Evolutionary conservation across 2,888 invertebrate species (phyloP).

Genomic region (Heliconius hortense): DNA sequence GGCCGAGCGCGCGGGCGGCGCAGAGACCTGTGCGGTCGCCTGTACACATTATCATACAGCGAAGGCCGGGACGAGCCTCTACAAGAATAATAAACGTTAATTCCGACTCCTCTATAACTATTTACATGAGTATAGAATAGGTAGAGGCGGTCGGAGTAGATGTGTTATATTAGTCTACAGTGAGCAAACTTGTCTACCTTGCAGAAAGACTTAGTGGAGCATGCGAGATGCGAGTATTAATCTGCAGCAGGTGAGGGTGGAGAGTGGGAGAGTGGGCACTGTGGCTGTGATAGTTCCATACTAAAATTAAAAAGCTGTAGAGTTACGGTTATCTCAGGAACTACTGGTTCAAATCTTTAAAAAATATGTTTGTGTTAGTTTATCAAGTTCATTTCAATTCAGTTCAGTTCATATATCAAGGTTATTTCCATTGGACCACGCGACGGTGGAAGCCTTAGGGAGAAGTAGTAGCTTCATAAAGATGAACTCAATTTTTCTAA

Average conservation of each 20-base stretch:
- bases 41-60: slow-evolving; percentile 42
- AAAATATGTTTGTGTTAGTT: no score
- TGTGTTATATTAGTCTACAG: neutral
- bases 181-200: neutral
- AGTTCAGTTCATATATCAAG: no score
- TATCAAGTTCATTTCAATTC: no score
- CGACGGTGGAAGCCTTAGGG: neutral
- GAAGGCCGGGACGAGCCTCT: slow-evolving; percentile 45
- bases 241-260: slow-evolving; percentile 18
- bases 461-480: slow-evolving; percentile 1
- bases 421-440: no score
- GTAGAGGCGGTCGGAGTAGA: neutral
- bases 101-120: slow-evolving; percentile 27
- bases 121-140: slow-evolving; percentile 22
- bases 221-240: slow-evolving; percentile 22
- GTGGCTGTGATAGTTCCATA: neutral
- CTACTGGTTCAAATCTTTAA: neutral
- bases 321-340: neutral
- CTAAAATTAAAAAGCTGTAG: neutral
- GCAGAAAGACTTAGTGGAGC: neutral
- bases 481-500: neutral
- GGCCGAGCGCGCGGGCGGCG: no score
- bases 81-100: slow-evolving; percentile 36
- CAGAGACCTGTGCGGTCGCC: slow-evolving; percentile 20
- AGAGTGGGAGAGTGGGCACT: slow-evolving; percentile 1